phyloP scores from a whole-genome alignment of 1,140 invertebrate genomes.

The honey bee (Apis mellifera) region DNA sequence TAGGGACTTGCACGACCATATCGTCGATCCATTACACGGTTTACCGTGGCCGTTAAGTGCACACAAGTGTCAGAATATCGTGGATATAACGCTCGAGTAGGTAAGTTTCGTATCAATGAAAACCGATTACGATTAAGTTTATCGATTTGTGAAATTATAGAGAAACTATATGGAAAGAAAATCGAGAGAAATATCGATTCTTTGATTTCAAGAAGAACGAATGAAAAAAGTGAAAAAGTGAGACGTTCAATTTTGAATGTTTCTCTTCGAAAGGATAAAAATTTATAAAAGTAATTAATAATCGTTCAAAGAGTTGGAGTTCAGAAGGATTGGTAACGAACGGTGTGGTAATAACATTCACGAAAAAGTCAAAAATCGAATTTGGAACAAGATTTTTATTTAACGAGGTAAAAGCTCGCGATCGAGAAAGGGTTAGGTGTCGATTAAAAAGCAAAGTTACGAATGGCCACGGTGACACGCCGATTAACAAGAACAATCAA shows the following conservation, averaged over 20 bases:
- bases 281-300: too few species aligned
- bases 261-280: background rate
- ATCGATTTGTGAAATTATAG: background rate
- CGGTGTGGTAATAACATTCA: background rate
- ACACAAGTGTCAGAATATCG: conserved; percentile 50
- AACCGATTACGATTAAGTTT: conserved; percentile 37
- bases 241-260: background rate
- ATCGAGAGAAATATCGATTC: background rate
- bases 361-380: background rate
- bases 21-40: conserved; percentile 51
- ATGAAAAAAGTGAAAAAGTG: background rate
- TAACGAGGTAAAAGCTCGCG: background rate
- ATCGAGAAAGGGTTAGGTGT: background rate
- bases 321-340: too few species aligned
- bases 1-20: conserved; percentile 20
- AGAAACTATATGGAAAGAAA: background rate
- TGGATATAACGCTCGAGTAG: conserved; percentile 50
- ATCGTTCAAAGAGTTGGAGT: too few species aligned
- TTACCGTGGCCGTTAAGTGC: conserved; percentile 60
- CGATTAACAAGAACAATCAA: conserved; percentile 48
- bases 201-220: background rate
- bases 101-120: conserved; percentile 43
- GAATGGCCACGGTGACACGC: background rate
- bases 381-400: conserved; percentile 19
- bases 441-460: background rate